These are phyloP conservation scores for Falco concolor DNA, from an alignment of 2,797 vertebrate species.

Conservation along the genomic window DNA sequence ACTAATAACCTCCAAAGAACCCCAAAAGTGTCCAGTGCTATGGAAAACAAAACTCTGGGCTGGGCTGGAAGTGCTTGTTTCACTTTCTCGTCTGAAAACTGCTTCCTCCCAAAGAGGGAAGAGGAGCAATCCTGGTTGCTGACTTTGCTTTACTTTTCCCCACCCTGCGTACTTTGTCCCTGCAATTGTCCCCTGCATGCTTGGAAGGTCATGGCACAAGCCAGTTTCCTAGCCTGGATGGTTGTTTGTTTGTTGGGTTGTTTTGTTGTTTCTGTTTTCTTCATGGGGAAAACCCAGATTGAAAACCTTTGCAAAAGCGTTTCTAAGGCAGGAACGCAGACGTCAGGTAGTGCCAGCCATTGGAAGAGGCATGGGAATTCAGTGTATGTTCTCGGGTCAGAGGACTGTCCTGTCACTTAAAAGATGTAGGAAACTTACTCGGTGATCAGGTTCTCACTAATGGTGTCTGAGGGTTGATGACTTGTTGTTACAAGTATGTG, in stretches of 20 bases:
- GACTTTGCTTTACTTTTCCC: neutral
- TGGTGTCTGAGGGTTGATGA: neutral
- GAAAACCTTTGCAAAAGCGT: neutral
- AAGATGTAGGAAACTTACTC: neutral
- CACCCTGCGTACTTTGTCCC: neutral
- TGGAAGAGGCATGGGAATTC: neutral
- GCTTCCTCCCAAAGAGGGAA: neutral
- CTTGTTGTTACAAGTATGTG: neutral
- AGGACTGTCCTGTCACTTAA: neutral
- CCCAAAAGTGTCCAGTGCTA: neutral
- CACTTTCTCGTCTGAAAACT: neutral
- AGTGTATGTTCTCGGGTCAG: neutral
- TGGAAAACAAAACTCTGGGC: neutral
- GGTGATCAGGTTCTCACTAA: neutral
- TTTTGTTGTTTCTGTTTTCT: neutral
- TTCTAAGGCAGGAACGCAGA: neutral
- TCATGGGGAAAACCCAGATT: neutral
- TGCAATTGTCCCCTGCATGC: neutral
- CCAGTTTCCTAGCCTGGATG: neutral
- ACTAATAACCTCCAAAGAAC: neutral
- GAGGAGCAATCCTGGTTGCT: neutral
- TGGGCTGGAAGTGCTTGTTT: neutral
- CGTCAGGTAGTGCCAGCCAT: fast-evolving
- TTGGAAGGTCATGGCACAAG: neutral
- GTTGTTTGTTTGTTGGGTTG: neutral